A percentile compares a stretch with the other conserved stretches of the same genome.
phyloP scores from a whole-genome alignment of 2,113 vertebrate genomes.

The Barbus barbus region DNA sequence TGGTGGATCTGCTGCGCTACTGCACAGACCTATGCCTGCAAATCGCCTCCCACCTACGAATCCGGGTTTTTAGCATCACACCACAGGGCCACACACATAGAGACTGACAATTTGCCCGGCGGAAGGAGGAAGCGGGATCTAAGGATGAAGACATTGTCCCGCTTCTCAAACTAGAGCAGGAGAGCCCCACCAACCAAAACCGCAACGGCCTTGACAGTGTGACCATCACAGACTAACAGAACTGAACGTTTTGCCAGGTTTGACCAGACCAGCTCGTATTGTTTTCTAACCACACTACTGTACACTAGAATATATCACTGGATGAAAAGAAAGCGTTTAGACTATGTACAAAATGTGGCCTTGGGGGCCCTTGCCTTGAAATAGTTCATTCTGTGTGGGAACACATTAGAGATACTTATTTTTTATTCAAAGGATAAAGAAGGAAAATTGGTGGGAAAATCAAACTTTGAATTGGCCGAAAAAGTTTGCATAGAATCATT shows the following conservation, averaged over 20 bases:
- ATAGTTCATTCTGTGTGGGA: neutral
- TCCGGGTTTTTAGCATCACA: constrained; percentile 93
- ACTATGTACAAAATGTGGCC: neutral
- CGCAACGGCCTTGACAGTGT: constrained; percentile 73
- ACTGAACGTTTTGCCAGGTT: constrained; percentile 32
- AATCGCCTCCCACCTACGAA: constrained; percentile 91
- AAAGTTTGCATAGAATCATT: neutral
- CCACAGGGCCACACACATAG: constrained; percentile 82
- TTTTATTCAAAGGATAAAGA: neutral
- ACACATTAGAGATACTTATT: neutral
- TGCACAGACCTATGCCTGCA: constrained; percentile 90
- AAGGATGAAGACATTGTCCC: constrained; percentile 66
- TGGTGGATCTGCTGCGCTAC: constrained; percentile 89
- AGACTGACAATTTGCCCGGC: constrained; percentile 88
- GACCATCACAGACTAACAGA: constrained; percentile 63
- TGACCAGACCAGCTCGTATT: constrained; percentile 16
- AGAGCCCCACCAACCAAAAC: constrained; percentile 61
- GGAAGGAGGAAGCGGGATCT: constrained; percentile 80
- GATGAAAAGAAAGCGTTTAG: constrained; percentile 21
- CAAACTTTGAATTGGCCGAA: neutral
- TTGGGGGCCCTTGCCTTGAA: neutral
- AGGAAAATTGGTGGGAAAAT: neutral
- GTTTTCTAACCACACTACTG: constrained; percentile 23
- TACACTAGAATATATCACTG: constrained; percentile 30
- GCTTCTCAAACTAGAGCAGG: constrained; percentile 70